Percentiles rank a stretch among this genome's conserved stretches.
Conservation (phyloP, 2,888 invertebrate genomes). For the Drosophila bunnanda region DNA sequence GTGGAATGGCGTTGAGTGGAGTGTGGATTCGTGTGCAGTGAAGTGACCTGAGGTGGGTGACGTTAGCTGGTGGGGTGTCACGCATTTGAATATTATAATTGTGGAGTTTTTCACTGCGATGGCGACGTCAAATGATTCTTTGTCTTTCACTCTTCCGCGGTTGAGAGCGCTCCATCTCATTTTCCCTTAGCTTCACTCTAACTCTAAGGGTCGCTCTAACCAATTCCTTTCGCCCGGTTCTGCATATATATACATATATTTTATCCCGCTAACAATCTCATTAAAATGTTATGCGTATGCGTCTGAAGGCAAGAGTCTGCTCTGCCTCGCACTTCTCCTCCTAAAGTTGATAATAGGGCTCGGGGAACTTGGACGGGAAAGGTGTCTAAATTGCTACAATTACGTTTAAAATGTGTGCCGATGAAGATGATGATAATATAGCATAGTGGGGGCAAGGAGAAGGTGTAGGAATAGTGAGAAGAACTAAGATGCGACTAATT, state of each 20-base stretch:
- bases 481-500: conserved; percentile 55
- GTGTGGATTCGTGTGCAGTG: not conserved
- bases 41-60: conserved; percentile 10
- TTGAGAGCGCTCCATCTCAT: not conserved
- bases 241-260: conserved; percentile 57
- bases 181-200: not conserved
- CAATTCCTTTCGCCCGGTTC: not conserved
- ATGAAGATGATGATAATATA: conserved; percentile 22
- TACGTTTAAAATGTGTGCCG: conserved; percentile 79
- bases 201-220: conserved; percentile 11
- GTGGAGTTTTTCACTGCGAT: conserved; percentile 18
- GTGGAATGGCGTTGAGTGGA: too few species aligned
- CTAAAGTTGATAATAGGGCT: conserved; percentile 71
- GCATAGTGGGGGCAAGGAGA: conserved; percentile 2
- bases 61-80: conserved; percentile 26
- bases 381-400: conserved; percentile 79
- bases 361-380: conserved; percentile 32
- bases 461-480: not conserved
- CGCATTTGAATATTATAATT: conserved; percentile 76
- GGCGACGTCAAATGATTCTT: conserved; percentile 34
- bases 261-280: conserved; percentile 79
- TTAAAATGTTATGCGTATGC: conserved; percentile 80
- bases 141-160: conserved; percentile 36
- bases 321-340: conserved; percentile 34
- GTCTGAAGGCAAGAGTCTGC: conserved; percentile 35